Base-by-base conservation (phyloP, 1,140 invertebrate genomes). In the Xylocopa sonorina region DNA sequence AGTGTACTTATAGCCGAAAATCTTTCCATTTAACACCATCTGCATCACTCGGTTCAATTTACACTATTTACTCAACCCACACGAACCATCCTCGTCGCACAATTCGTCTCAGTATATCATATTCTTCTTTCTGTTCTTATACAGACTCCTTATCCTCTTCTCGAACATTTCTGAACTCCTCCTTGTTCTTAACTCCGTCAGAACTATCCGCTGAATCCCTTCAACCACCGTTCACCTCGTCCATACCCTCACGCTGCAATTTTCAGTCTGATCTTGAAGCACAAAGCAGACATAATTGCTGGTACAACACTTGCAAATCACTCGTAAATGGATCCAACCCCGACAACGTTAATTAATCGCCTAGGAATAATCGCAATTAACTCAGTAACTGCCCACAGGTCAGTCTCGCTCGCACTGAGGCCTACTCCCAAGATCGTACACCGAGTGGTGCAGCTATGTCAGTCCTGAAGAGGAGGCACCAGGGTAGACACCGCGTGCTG, bases 231-330 rank as follows among this genome's bases (percentile, higher is more conserved):
- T 53, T 10, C 16, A 0, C 12, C 41, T 18, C 21, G 43, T 32
- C 9, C 46, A 12, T 32, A 27, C 10, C 3, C 5, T 79, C 16
- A 55, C 0, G 16, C 57, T 21, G 18, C 38, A 43, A 48, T 16
- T 64, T 89, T 89, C 9, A 85, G 86, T 86, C 83, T 62, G 41
- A 87, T 83, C 80, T 85, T 83, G 66, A 85, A 86, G 27, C 86
- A 85, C 60, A 62, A 76, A 27, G 76, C 85, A 62, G 74, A 68
- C 83, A 87, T 86, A 63, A 81, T 84, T 67, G 62, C 48, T n/a
- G n/a, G n/a, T n/a, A n/a, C n/a, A n/a, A n/a, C n/a, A n/a, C n/a
- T n/a, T n/a, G n/a, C n/a, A n/a, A n/a, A n/a, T n/a, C n/a, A n/a
- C n/a, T n/a, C n/a, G n/a, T n/a, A n/a, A n/a, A n/a, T n/a, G n/a